Evolutionary conservation across 2,888 invertebrate species (phyloP).

Genomic region (Hypena proboscidalis): DNA sequence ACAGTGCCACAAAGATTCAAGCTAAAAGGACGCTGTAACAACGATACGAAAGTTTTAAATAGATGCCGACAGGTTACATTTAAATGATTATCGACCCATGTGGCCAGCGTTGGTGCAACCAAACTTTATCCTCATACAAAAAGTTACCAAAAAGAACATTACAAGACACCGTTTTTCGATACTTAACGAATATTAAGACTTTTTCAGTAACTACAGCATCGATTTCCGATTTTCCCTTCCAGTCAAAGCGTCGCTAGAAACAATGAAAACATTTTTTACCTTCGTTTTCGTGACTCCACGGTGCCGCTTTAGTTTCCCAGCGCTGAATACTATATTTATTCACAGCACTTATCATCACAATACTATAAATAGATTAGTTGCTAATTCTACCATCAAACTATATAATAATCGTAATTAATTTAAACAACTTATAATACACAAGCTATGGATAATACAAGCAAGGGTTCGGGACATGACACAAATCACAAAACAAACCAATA

Average conservation of each 20-base stretch:
- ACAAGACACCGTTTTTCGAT: neutral
- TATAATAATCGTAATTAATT: slow-evolving; percentile 60
- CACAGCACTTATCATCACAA: slow-evolving; percentile 85
- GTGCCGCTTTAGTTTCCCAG: slow-evolving; percentile 85
- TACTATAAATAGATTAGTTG: slow-evolving; percentile 68
- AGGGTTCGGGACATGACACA: slow-evolving; percentile 78
- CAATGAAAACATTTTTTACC: slow-evolving; percentile 80
- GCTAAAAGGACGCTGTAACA: neutral
- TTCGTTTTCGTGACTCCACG: slow-evolving; percentile 86
- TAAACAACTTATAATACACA: slow-evolving; percentile 76
- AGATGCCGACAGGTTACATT: slow-evolving; percentile 45
- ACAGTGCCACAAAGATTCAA: neutral
- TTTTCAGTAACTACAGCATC: slow-evolving; percentile 37
- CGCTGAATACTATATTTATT: slow-evolving; percentile 79
- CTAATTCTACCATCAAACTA: slow-evolving; percentile 75
- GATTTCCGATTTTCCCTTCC: slow-evolving; percentile 56
- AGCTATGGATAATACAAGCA: slow-evolving; percentile 71
- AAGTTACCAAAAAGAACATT: slow-evolving; percentile 18
- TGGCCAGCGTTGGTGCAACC: slow-evolving; percentile 42
- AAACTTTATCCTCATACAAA: slow-evolving; percentile 14
- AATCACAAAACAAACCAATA: slow-evolving; percentile 82
- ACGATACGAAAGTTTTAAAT: slow-evolving; percentile 9
- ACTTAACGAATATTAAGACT: slow-evolving; percentile 8
- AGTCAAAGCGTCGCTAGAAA: slow-evolving; percentile 65
- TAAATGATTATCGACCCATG: slow-evolving; percentile 65